A percentile compares a stretch with the other conserved stretches of the same genome.
These are phyloP conservation scores for Oxystoma pomonae DNA, from an alignment of 2,888 invertebrate genomes.

Conservation along the genomic window DNA sequence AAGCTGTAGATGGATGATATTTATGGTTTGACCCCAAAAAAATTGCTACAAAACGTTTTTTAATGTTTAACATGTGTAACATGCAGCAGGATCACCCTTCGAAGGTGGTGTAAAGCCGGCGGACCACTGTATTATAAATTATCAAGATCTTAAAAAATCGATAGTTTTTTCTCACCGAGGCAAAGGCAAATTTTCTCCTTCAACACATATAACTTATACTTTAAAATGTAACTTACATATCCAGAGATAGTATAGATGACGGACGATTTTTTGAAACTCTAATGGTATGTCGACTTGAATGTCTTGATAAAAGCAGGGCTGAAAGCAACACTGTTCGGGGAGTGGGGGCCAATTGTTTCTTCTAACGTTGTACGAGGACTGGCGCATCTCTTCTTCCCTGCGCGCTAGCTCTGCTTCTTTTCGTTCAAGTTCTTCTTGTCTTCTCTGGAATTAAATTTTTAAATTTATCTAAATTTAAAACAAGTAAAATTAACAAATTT, in stretches of 20 bases:
- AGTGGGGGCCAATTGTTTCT: constrained; percentile 99
- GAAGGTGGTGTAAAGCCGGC: no score
- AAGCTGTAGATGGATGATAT: no score
- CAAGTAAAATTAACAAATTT: no score
- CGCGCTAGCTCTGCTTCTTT: constrained; percentile 87
- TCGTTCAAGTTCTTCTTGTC: constrained; percentile 86
- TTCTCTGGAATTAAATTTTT: constrained; percentile 56
- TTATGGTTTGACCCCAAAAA: no score
- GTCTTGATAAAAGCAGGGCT: constrained; percentile 99
- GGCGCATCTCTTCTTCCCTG: constrained; percentile 80
- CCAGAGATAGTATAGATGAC: constrained; percentile 94
- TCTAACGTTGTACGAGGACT: constrained; percentile 59
- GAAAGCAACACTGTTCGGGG: constrained; percentile 86
- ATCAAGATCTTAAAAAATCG: no score
- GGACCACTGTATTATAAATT: no score
- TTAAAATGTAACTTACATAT: constrained; percentile 84
- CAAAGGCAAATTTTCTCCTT: constrained; percentile 1
- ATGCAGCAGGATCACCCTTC: no score
- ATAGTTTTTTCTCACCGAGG: neutral
- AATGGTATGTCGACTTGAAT: constrained; percentile 97
- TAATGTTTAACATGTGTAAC: no score
- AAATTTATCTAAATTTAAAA: no score
- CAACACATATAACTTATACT: neutral
- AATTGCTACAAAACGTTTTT: no score
- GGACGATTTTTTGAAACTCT: constrained; percentile 95